Percentiles rank a stretch among this genome's conserved stretches.
phyloP scores from a whole-genome alignment of 2,888 invertebrate genomes.

The Diarsia brunnea region DNA sequence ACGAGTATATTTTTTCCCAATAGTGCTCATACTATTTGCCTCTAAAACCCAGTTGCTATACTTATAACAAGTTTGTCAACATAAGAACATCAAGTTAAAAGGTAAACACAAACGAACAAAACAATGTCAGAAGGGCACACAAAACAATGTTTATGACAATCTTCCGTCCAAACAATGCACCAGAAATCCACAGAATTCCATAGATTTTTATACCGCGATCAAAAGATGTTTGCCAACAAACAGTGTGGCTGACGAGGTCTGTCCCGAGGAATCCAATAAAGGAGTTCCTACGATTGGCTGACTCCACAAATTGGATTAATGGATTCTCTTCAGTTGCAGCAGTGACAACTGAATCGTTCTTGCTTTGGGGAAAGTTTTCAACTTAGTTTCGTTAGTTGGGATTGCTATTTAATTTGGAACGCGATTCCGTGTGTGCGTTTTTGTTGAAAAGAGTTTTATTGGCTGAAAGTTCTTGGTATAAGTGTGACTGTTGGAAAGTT shows the following conservation, averaged over 20 bases:
- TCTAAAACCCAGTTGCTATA: neutral
- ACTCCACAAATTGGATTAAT: conserved; percentile 79
- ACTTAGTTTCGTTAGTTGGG: conserved; percentile 57
- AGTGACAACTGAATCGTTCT: conserved; percentile 64
- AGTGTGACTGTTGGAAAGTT: conserved; percentile 15
- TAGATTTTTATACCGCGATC: conserved; percentile 55
- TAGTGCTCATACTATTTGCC: neutral
- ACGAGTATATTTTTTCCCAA: neutral
- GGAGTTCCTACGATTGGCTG: conserved; percentile 70
- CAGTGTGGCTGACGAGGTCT: conserved; percentile 63
- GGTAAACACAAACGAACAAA: neutral
- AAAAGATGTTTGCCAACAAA: conserved; percentile 65
- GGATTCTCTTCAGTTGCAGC: conserved; percentile 73
- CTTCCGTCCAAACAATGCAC: conserved; percentile 22
- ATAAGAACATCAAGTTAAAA: neutral
- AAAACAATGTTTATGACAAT: conserved; percentile 8
- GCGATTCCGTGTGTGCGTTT: conserved; percentile 52
- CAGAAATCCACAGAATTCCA: conserved; percentile 32
- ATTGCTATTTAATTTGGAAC: conserved; percentile 63
- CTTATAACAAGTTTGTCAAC: neutral
- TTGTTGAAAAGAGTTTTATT: conserved; percentile 42
- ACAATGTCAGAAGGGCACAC: conserved; percentile 8
- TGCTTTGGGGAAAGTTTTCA: conserved; percentile 63
- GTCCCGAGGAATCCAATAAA: conserved; percentile 71
- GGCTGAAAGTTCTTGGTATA: conserved; percentile 24